Percentiles rank a stretch among this genome's conserved stretches.
These are phyloP conservation scores for Chrysocyon brachyurus DNA, from an alignment of 2,797 vertebrate species.

Conservation along the genomic window DNA sequence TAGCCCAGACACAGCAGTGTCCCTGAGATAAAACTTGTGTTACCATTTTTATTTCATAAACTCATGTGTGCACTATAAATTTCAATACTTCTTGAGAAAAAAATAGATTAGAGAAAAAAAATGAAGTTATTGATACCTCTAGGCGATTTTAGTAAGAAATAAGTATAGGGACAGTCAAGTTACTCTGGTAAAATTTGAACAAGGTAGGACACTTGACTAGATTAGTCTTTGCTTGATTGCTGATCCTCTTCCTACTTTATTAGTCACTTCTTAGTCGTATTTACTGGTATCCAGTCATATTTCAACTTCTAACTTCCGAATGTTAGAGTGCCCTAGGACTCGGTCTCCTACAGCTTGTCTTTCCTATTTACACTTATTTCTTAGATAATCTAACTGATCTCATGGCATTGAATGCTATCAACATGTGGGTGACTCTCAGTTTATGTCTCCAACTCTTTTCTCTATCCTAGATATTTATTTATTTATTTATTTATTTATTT, in stretches of 20 bases:
- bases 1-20: background rate
- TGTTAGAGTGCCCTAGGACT: background rate
- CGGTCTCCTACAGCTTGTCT: background rate
- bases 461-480: background rate
- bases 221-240: background rate
- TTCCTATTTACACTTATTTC: background rate
- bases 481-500: background rate
- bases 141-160: background rate
- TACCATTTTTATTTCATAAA: slow-evolving; percentile 46
- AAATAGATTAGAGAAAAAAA: background rate
- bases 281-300: background rate
- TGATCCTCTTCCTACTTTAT: background rate
- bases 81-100: slow-evolving; percentile 1
- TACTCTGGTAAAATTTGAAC: background rate
- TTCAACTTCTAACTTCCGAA: background rate
- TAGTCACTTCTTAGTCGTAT: background rate
- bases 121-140: background rate
- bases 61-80: background rate
- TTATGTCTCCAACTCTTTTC: background rate
- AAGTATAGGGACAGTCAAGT: background rate
- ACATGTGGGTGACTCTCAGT: background rate
- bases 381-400: background rate
- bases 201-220: background rate
- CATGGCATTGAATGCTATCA: background rate
- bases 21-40: background rate